These are phyloP conservation scores for Caenorhabditis sp. DNA, from an alignment of 2,888 invertebrate genomes.

Conservation along the genomic window DNA sequence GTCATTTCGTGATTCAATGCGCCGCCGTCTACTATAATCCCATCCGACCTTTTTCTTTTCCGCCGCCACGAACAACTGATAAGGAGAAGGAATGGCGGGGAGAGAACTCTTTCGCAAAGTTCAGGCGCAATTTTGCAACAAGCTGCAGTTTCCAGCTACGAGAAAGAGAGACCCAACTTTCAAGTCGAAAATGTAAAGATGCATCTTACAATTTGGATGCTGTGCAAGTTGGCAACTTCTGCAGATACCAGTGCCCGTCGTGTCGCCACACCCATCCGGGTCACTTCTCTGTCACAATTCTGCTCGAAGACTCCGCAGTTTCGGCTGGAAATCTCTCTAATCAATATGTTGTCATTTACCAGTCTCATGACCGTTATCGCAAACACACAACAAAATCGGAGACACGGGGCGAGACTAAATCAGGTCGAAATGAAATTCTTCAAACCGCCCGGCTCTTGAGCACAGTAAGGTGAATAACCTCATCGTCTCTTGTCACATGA, in stretches of 20 bases:
- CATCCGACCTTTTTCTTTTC: conserved; percentile 27
- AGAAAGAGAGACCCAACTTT: no score
- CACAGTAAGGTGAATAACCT: conserved; percentile 23
- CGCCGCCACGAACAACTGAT: conserved; percentile 23
- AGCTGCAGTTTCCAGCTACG: not conserved
- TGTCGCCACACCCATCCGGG: conserved; percentile 18
- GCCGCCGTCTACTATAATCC: conserved; percentile 42
- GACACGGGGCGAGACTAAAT: no score
- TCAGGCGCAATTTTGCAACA: conserved; percentile 21
- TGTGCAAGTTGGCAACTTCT: conserved; percentile 7
- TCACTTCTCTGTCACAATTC: conserved; percentile 45
- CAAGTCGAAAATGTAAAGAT: no score
- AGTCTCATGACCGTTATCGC: conserved; percentile 38
- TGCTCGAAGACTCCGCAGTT: conserved; percentile 3
- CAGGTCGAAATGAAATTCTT: conserved; percentile 3
- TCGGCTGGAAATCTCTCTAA: conserved; percentile 26
- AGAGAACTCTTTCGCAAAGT: conserved; percentile 4
- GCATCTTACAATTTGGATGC: no score
- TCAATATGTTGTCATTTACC: conserved; percentile 38
- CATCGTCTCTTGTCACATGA: conserved; percentile 36
- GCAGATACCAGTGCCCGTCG: no score
- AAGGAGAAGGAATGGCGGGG: no score
- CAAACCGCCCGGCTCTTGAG: no score
- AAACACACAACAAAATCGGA: conserved; percentile 3
- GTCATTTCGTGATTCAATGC: conserved; percentile 23